A percentile compares a stretch with the other conserved stretches of the same genome.
phyloP scores from a whole-genome alignment of 2,113 vertebrate genomes.

The Malurus cyaneus region DNA sequence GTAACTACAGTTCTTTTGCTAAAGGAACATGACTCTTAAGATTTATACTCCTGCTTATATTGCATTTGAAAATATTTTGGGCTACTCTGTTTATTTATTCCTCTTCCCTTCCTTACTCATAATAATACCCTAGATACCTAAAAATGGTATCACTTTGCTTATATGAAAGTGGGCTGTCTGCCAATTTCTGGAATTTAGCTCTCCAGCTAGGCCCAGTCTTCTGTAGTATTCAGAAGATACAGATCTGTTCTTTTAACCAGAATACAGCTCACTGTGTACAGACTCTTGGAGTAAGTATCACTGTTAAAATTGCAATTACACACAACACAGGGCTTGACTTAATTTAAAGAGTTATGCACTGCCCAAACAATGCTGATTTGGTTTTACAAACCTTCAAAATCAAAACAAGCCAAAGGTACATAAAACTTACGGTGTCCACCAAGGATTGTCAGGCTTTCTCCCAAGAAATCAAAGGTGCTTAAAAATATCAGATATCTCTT shows the following conservation, averaged over 20 bases:
- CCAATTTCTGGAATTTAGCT: constrained; percentile 57
- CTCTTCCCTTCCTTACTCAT: constrained; percentile 33
- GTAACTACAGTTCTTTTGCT: not conserved
- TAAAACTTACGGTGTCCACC: not conserved
- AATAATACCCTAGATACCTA: constrained; percentile 45
- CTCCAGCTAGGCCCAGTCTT: constrained; percentile 29
- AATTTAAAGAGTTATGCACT: not conserved
- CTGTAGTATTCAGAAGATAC: constrained; percentile 49
- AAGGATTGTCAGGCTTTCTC: not conserved
- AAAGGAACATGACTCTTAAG: not conserved
- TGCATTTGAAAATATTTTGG: constrained; percentile 50
- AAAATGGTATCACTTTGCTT: constrained; percentile 51
- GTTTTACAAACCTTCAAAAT: not conserved
- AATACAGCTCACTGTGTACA: constrained; percentile 33
- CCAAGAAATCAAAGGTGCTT: not conserved
- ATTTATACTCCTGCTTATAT: not conserved
- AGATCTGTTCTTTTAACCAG: constrained; percentile 57
- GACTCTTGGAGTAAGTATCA: not conserved
- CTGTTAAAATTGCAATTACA: not conserved
- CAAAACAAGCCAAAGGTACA: not conserved
- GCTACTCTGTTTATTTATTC: constrained; percentile 42
- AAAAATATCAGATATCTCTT: not conserved
- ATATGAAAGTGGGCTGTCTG: constrained; percentile 52
- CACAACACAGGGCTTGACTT: not conserved
- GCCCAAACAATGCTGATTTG: not conserved